phyloP scores from a whole-genome alignment of 2,797 vertebrate genomes.

The Thaleichthys pacificus region DNA sequence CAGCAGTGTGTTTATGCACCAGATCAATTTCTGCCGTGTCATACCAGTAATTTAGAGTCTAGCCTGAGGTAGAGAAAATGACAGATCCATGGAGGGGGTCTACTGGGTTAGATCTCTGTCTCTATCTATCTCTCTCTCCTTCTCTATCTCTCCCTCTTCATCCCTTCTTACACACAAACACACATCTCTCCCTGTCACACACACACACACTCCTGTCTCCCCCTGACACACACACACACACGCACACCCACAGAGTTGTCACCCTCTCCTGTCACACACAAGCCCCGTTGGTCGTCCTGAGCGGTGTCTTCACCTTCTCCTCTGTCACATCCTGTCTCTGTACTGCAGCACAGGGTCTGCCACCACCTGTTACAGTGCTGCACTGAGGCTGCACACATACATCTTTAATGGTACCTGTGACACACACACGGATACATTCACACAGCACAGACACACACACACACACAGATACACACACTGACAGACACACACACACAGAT shows the following conservation, averaged over 20 bases:
- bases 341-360: slow-evolving; percentile 1
- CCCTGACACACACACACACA: neutral
- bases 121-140: neutral
- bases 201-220: neutral
- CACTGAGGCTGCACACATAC: neutral
- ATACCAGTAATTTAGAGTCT: too few relatives aligned
- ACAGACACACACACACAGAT: too few relatives aligned
- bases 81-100: too few relatives aligned
- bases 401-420: neutral
- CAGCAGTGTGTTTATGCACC: too few relatives aligned
- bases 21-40: too few relatives aligned
- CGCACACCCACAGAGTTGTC: neutral
- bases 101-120: neutral
- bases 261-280: slow-evolving; percentile 1
- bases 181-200: neutral
- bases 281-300: neutral
- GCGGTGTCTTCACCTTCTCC: neutral
- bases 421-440: neutral
- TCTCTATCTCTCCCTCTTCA: neutral
- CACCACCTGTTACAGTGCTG: slow-evolving; percentile 9
- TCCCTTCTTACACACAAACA: neutral
- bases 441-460: neutral
- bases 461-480: too few relatives aligned
- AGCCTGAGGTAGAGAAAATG: too few relatives aligned
- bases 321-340: neutral